Percentiles rank a stretch among this genome's conserved stretches.
Conservation (phyloP, 1,140 invertebrate genomes). For the Cotesia vestalis region DNA sequence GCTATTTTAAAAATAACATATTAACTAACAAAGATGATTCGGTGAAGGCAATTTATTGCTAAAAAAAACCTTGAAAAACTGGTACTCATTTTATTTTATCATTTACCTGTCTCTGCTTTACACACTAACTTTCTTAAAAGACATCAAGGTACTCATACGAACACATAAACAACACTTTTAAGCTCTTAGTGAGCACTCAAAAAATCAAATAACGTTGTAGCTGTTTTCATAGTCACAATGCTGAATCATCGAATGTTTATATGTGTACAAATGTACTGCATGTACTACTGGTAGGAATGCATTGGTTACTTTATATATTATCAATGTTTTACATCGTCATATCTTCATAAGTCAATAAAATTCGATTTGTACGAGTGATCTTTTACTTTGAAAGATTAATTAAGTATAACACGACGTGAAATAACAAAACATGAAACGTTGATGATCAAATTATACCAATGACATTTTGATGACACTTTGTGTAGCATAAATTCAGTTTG, state of each 20-base stretch:
- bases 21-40: no score
- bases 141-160: conserved; percentile 10
- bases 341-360: conserved; percentile 19
- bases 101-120: conserved; percentile 4
- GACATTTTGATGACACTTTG: no score
- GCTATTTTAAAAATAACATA: no score
- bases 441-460: conserved; percentile 1
- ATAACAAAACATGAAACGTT: not conserved
- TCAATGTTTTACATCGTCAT: conserved; percentile 32
- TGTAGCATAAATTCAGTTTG: conserved; percentile 1
- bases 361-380: conserved; percentile 22
- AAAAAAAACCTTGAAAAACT: conserved; percentile 2
- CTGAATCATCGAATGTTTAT: conserved; percentile 29
- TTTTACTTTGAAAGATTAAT: not conserved
- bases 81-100: not conserved
- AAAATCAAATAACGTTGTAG: conserved; percentile 1
- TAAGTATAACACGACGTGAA: conserved; percentile 5
- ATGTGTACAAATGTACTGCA: no score
- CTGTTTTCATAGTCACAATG: not conserved
- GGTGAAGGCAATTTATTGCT: no score
- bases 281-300: not conserved
- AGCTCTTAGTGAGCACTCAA: not conserved
- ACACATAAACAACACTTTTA: conserved; percentile 2
- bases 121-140: not conserved
- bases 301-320: not conserved